phyloP scores from a whole-genome alignment of 2,113 vertebrate genomes.

The Capricornis sumatraensis region DNA sequence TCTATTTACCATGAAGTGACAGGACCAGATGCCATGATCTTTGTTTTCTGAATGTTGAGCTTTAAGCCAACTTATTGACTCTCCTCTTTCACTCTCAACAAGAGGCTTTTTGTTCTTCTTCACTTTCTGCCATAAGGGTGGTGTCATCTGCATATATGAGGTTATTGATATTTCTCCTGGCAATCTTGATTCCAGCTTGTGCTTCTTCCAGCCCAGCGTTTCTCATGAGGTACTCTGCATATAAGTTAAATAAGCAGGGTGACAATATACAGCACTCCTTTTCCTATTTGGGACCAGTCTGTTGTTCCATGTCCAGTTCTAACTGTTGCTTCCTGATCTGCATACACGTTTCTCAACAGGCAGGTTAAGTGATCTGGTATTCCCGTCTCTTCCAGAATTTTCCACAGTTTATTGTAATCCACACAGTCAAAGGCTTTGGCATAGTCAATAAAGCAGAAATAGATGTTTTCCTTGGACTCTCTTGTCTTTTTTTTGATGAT shows the following conservation, averaged over 20 bases:
- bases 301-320: neutral
- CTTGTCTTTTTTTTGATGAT: neutral
- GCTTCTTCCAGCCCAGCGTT: neutral
- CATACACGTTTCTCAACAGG: accelerated
- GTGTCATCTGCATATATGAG: neutral
- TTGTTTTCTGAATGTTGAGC: neutral
- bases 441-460: neutral
- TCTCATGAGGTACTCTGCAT: neutral
- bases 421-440: neutral
- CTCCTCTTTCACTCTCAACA: neutral
- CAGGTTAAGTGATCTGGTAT: neutral
- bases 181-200: neutral
- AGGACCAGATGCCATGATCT: neutral
- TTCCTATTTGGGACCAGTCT: neutral
- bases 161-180: neutral
- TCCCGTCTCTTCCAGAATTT: neutral
- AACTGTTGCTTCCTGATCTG: neutral
- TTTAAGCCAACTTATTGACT: no score
- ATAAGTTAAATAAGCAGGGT: neutral
- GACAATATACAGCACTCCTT: neutral
- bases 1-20: neutral
- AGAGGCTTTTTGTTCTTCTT: neutral
- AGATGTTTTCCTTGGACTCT: neutral
- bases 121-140: neutral
- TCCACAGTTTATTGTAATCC: neutral